Evolutionary conservation across 2,888 invertebrate genomes (phyloP).

Genomic region (Napeogenes inachia): DNA sequence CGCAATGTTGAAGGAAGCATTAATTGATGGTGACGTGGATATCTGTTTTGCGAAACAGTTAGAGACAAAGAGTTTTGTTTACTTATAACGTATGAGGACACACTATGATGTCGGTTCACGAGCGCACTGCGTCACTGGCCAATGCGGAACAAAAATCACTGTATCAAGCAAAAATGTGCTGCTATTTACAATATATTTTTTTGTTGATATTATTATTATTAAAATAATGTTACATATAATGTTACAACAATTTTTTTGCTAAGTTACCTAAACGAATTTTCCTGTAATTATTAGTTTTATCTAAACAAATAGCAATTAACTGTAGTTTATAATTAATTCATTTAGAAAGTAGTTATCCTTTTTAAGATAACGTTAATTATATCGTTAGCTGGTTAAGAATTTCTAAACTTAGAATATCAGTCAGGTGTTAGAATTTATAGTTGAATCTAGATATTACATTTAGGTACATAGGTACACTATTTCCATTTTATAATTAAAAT

Average conservation of each 20-base stretch:
- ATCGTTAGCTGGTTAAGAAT: not conserved
- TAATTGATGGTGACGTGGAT: constrained; percentile 15
- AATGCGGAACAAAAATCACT: constrained; percentile 25
- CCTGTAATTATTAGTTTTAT: too few relatives aligned
- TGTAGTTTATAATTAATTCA: not conserved
- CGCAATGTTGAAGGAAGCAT: constrained; percentile 17
- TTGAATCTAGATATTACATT: not conserved
- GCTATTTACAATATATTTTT: not conserved
- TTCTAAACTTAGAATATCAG: not conserved
- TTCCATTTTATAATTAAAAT: too few relatives aligned
- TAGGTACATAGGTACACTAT: too few relatives aligned
- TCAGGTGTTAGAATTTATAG: not conserved
- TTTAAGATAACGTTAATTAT: not conserved
- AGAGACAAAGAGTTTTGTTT: constrained; percentile 59
- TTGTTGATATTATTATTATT: too few relatives aligned
- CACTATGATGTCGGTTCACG: constrained; percentile 4
- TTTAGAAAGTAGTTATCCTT: not conserved
- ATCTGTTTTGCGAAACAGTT: constrained; percentile 26
- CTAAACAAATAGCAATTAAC: too few relatives aligned
- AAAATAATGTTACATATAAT: too few relatives aligned
- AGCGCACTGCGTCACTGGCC: constrained; percentile 16
- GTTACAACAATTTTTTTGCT: too few relatives aligned
- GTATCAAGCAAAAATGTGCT: not conserved
- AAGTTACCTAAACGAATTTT: too few relatives aligned
- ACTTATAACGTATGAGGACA: constrained; percentile 27